A percentile compares a stretch with the other conserved stretches of the same genome.
Conservation (phyloP, 37 sponge, comb jelly and placozoan species). For the Chondrosia reniformis region DNA sequence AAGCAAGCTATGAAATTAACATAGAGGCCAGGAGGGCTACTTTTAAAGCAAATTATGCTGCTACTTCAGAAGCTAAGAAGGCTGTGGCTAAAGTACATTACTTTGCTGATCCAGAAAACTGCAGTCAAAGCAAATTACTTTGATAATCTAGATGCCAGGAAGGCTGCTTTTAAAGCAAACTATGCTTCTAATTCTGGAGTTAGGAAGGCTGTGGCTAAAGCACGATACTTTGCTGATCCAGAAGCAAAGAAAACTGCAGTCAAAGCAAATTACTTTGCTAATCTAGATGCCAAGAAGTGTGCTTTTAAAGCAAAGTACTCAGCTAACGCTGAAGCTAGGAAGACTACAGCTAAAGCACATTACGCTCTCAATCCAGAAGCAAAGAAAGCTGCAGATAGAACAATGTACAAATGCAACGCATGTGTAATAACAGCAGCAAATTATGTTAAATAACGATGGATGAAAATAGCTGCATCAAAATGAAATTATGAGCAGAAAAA, state of each 20-base stretch:
- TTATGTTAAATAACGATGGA: background rate
- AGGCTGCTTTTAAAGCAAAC: background rate
- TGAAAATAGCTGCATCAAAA: background rate
- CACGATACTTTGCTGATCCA: too few species aligned
- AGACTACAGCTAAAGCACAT: background rate
- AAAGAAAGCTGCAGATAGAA: background rate
- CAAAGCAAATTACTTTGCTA: background rate
- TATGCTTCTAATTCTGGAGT: too few species aligned
- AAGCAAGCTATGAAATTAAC: too few species aligned
- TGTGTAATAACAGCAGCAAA: background rate
- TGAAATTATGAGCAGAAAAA: background rate
- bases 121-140: background rate
- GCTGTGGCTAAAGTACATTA: background rate
- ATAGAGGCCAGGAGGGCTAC: too few species aligned
- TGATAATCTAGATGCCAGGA: background rate
- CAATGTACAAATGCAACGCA: background rate
- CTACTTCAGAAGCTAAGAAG: too few species aligned
- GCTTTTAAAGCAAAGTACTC: background rate
- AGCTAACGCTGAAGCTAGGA: background rate
- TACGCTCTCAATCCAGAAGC: background rate
- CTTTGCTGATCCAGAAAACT: background rate
- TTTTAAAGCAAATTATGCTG: too few species aligned
- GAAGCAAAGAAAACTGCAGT: background rate
- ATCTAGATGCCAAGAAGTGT: conserved; percentile 4
- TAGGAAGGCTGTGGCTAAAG: too few species aligned